Base-by-base conservation (phyloP, 2,888 invertebrate genomes). In the Nyleta sp. region DNA sequence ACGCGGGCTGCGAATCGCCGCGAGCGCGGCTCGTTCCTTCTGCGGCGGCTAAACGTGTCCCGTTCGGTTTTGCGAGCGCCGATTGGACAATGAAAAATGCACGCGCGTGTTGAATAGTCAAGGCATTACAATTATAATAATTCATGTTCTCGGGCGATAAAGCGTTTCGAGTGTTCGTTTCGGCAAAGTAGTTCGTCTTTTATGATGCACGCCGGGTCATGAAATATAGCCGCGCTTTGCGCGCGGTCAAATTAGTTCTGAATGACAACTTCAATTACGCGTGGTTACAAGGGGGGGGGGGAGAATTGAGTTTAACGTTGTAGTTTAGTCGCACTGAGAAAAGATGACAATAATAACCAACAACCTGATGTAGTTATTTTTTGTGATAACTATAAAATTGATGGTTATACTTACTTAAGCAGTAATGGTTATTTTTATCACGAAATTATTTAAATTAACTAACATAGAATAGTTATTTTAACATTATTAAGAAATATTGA, bases 181-280 rank as follows among this genome's bases (percentile, higher is more conserved):
- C 40, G 10, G 33, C 35, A 31, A 73, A 65, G 57, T 42, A 50
- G 57, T 65, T 50, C 57, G 57, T 72, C 64, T 72, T 72, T 72
- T 64, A 55, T 72, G 59, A 59, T 31, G 52, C 31, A 24, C 28
- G 48, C 40, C 42, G 35, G 42, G 20, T 46, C 57, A 55, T 65
- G 40, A 64, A 73, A 50, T 64, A 73, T 64, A 17, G 31, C 44
- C 33, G 40, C 24, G 35, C 57, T 65, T 73, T 73, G 33, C 18
- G 17, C 50, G 44, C 48, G 18, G 53, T 55, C 53, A 35, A 62
- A 65, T 73, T 55, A 55, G 31, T 13, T 28, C 22, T 65, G 48
- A 73, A 73, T 53, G 71, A 71, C 72, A 72, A 55, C 55, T 55
- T 64, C 62, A 72, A 70, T 70, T 60, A 70, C n/a, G n/a, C n/a